A percentile compares a stretch with the other conserved stretches of the same genome.
phyloP scores from a whole-genome alignment of 1,140 invertebrate genomes.

The Diorhabda carinulata region DNA sequence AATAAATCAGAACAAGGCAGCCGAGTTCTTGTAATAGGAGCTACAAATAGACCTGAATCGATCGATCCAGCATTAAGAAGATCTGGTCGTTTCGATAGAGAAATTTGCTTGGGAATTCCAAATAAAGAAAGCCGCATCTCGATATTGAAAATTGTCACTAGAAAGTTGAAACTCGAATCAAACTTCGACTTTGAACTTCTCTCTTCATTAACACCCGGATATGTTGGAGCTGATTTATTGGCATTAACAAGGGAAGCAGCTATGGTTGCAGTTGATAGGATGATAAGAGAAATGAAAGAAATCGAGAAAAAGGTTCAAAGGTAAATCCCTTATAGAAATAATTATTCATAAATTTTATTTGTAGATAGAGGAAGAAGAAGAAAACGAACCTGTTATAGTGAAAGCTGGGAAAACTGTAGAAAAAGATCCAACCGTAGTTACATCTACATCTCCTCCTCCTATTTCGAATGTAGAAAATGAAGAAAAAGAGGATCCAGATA shows the following conservation, averaged over 20 bases:
- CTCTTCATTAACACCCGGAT: constrained; percentile 88
- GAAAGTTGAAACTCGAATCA: constrained; percentile 61
- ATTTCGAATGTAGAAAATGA: not conserved
- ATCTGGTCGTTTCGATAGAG: constrained; percentile 88
- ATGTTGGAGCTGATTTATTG: constrained; percentile 91
- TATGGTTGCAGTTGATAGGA: constrained; percentile 73
- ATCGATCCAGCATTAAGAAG: constrained; percentile 89
- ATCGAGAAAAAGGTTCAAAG: constrained; percentile 23
- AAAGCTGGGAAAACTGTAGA: not conserved
- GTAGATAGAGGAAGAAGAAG: not conserved
- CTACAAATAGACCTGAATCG: constrained; percentile 90
- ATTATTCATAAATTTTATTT: not conserved
- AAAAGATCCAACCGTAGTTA: not conserved
- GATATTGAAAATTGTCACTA: constrained; percentile 68
- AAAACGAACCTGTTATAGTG: not conserved
- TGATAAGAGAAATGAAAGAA: constrained; percentile 38
- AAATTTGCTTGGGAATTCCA: constrained; percentile 92
- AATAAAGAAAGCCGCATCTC: constrained; percentile 72
- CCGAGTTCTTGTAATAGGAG: constrained; percentile 83
- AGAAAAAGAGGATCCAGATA: not conserved
- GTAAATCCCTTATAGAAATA: not conserved
- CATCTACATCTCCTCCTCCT: not conserved
- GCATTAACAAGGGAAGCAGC: constrained; percentile 83
- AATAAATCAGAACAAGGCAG: constrained; percentile 58
- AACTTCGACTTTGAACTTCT: constrained; percentile 69